Evolutionary conservation across 2,113 vertebrate genomes (phyloP), one percentile per base, ranked within the genome.

Genomic region (Vulpes vulpes): DNA sequence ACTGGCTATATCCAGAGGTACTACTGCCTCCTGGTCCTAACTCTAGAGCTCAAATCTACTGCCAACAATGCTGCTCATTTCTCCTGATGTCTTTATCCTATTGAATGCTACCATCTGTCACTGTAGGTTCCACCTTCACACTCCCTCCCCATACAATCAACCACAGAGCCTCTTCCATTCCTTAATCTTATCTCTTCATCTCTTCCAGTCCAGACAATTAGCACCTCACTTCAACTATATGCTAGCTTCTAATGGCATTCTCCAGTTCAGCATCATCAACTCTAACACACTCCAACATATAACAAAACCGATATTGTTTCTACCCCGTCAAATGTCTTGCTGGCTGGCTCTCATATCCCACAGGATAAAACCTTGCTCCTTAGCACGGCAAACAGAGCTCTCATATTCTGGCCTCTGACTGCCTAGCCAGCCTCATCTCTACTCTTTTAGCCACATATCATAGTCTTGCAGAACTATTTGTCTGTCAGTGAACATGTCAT

Each of bases 211-310:
- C 3, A 93, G 85, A 49, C 1, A 84, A 93, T 62, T 25, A 94
- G 27, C 15, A 76, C 32, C 14, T 92, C 64, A 81, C 30, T 93
- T 96, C 38, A 89, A 80, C 5, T 84, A 60, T 12, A 62, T 4
- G 81, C 53, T 71, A 94, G 90, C 11, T 91, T 86, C 35, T 69
- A 83, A 60, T 15, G n/a, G 15, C 55, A 83, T 94, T 71, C 79
- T 57, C 17, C 23, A 88, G 62, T 22, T 78, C 65, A 83, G 49
- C 14, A 23, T 86, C 4, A 65, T 86, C 59, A 89, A 86, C 7
- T 95, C 60, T n/a, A 95, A 8, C 0, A 8, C 8, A 83, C 8
- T 60, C 38, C 86, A 89, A 89, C 55, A 80, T 6, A 14, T 79
- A 84, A 87, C 8, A 89, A 89, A 84, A 64, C 1, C 38, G 10